phyloP scores from a whole-genome alignment of 92 coral and sea anemone species.

The Epizoanthus scotinus region DNA sequence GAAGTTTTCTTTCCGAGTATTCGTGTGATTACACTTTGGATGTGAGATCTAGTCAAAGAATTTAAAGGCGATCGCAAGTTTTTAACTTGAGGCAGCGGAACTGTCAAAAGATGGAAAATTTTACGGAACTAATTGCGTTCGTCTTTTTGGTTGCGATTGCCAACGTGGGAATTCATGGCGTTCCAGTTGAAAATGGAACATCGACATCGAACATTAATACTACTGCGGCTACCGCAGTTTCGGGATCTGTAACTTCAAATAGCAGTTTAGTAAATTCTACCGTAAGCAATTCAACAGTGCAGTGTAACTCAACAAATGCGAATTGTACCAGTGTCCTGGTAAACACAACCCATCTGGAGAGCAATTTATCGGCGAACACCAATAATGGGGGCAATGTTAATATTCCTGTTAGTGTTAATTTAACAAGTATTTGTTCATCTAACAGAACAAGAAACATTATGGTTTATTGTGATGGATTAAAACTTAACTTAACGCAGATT shows the following conservation, averaged over 20 bases:
- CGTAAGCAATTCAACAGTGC: slow-evolving; percentile 47
- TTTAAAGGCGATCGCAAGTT: slow-evolving; percentile 15
- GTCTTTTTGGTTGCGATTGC: slow-evolving; percentile 39
- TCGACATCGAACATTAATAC: neutral
- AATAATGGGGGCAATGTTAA: too few relatives aligned
- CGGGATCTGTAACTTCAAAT: slow-evolving; percentile 32
- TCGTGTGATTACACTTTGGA: slow-evolving; percentile 4
- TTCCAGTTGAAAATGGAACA: neutral
- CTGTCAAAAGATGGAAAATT: slow-evolving; percentile 8
- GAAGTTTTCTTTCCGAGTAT: neutral
- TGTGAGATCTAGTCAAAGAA: neutral
- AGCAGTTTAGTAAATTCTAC: slow-evolving; percentile 52
- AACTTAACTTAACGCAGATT: slow-evolving; percentile 66
- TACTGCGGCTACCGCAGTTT: slow-evolving; percentile 7
- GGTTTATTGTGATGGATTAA: slow-evolving; percentile 58
- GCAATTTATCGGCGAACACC: slow-evolving; percentile 34
- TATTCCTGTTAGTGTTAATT: slow-evolving; percentile 49
- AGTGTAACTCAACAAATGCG: slow-evolving; percentile 55
- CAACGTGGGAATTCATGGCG: slow-evolving; percentile 29
- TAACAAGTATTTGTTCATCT: slow-evolving; percentile 59
- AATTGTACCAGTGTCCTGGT: slow-evolving; percentile 33
- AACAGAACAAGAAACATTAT: slow-evolving; percentile 45
- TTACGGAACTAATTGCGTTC: slow-evolving; percentile 27
- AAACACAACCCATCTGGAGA: slow-evolving; percentile 49
- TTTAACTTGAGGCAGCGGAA: slow-evolving; percentile 10